These are phyloP conservation scores for Capreolus pygargus DNA, from an alignment of 2,113 vertebrate genomes.

Conservation along the genomic window DNA sequence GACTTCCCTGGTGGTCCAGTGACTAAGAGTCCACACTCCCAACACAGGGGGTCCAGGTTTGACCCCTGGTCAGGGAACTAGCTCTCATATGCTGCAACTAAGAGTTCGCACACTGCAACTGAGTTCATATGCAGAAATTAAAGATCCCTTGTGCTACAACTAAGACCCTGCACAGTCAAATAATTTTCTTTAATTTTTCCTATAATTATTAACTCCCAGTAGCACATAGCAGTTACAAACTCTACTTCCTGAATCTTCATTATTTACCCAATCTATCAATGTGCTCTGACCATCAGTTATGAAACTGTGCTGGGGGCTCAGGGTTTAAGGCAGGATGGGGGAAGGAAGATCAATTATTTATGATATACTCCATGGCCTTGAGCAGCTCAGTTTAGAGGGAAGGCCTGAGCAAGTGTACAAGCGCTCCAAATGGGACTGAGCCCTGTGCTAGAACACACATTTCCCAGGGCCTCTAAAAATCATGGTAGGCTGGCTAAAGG, in stretches of 20 bases:
- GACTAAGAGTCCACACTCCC: neutral
- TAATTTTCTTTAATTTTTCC: neutral
- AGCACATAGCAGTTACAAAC: neutral
- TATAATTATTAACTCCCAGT: neutral
- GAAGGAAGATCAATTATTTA: neutral
- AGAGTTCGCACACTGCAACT: neutral
- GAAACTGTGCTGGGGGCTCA: neutral
- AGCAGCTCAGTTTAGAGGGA: neutral
- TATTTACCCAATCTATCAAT: neutral
- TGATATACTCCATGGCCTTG: neutral
- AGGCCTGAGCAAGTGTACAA: neutral
- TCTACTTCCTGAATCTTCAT: neutral
- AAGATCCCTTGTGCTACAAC: neutral
- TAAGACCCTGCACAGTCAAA: neutral
- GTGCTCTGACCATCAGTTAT: neutral
- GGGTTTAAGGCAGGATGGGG: neutral
- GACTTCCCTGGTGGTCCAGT: neutral
- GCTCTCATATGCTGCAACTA: neutral
- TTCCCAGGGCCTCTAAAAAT: neutral
- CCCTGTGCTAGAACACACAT: neutral
- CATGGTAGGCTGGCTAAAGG: rapidly evolving
- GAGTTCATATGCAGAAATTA: neutral
- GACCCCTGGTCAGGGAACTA: neutral
- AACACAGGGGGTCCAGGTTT: neutral
- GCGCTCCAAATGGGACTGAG: neutral